Conservation (phyloP, 2,888 invertebrate genomes). For the Chesias legatella region DNA sequence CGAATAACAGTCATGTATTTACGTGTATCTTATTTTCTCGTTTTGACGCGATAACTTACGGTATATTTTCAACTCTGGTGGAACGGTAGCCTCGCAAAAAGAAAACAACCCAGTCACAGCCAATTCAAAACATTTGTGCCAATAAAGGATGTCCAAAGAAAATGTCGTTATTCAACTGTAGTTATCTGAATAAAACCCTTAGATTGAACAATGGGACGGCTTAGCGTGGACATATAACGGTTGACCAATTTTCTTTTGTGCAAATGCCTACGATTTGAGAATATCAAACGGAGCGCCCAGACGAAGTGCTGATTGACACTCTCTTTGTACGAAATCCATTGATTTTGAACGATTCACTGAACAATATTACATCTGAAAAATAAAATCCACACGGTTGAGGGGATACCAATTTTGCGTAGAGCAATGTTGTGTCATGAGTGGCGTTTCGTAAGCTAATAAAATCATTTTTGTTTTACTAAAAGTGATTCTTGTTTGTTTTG, state of each 20-base stretch:
- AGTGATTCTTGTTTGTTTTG: constrained; percentile 21
- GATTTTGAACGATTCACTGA: constrained; percentile 65
- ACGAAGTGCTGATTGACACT: constrained; percentile 61
- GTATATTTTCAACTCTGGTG: too few relatives aligned
- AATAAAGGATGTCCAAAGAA: constrained; percentile 50
- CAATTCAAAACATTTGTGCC: constrained; percentile 51
- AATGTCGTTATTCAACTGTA: constrained; percentile 34
- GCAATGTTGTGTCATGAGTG: constrained; percentile 15
- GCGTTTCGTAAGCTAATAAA: constrained; percentile 22
- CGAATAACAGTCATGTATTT: too few relatives aligned
- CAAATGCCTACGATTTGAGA: constrained; percentile 68
- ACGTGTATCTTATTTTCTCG: too few relatives aligned
- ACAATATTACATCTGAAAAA: constrained; percentile 37
- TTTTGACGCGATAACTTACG: too few relatives aligned
- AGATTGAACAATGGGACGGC: constrained; percentile 69
- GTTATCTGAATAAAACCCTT: constrained; percentile 68
- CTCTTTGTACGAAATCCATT: constrained; percentile 60
- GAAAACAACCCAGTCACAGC: constrained; percentile 50
- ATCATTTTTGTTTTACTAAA: constrained; percentile 27
- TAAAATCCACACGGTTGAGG: constrained; percentile 23
- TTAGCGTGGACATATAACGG: constrained; percentile 73
- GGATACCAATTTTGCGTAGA: constrained; percentile 19
- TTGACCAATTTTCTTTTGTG: constrained; percentile 79
- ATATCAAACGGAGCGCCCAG: constrained; percentile 65
- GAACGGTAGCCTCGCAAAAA: constrained; percentile 37